A percentile compares a stretch with the other conserved stretches of the same genome.
Evolutionary conservation across 2,888 invertebrate genomes (phyloP).

Genomic region (Pilophorus perplexus): DNA sequence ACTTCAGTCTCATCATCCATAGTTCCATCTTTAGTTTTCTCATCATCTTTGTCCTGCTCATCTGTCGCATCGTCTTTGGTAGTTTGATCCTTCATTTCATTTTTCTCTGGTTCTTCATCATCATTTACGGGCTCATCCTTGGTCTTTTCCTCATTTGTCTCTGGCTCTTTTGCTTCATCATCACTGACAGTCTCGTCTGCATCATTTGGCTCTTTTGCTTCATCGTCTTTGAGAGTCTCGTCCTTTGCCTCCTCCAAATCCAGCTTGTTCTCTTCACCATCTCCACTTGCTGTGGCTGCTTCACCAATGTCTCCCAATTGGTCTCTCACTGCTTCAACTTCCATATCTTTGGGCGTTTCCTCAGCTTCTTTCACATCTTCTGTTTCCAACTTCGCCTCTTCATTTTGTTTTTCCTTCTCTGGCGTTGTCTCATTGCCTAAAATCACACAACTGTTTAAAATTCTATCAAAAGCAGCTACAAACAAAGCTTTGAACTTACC

Average conservation of each 20-base stretch:
- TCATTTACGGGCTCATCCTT: background rate
- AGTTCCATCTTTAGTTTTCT: background rate
- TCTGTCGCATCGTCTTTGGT: background rate
- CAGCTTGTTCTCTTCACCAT: background rate
- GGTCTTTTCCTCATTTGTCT: constrained; percentile 28
- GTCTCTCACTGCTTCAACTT: too few relatives aligned
- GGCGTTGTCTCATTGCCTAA: too few relatives aligned
- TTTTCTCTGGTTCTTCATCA: background rate
- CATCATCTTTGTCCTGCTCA: background rate
- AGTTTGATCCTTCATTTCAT: too few relatives aligned
- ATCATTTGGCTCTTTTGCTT: constrained; percentile 12
- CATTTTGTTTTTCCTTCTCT: background rate
- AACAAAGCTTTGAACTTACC: too few relatives aligned
- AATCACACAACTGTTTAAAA: too few relatives aligned
- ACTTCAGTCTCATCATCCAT: background rate
- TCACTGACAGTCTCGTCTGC: constrained; percentile 36
- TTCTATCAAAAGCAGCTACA: too few relatives aligned
- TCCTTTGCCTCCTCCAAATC: background rate
- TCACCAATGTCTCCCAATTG: too few relatives aligned
- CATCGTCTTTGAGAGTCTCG: background rate
- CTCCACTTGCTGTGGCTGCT: background rate
- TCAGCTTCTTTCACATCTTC: background rate
- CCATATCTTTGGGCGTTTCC: too few relatives aligned
- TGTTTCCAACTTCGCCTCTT: background rate
- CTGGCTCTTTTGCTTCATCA: constrained; percentile 34